Evolutionary conservation across 2,113 vertebrate species (phyloP), one percentile per base, ranked within the genome.

Genomic region (Carassius carassius): DNA sequence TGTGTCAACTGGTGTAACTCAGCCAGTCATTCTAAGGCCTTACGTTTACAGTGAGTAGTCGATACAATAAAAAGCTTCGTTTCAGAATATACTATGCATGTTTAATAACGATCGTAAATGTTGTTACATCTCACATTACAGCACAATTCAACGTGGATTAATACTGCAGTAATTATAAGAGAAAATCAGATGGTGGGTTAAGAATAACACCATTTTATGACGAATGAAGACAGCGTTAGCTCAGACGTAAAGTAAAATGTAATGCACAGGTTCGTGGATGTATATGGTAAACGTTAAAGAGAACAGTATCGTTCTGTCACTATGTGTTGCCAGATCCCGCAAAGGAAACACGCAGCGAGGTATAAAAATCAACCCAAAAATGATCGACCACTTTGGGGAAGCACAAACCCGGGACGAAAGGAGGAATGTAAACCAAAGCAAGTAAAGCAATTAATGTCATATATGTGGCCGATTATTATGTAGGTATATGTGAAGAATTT

Each of bases 21-120:
- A 51, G 78, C 25, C 44, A 67, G 60, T 67, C 41, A 29, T 79
- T 60, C 78, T 60, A 67, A 37, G 78, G 78, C 78, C 78, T 67
- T 32, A 41, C 19, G n/a, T 58, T 23, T n/a, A 44, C n/a, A 79
- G 21, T 44, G 54, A 78, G 54, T 12, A 51, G 49, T 35, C 1
- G 3, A 7, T 23, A 5, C 23, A 23, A 63, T 73, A 16, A 44
- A 47, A 29, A 1, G 35, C 11, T 63, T 79, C 3, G n/a, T 25
- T 79, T 47, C 3, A 11, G 21, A 17, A 41, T 1, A 13, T 23
- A n/a, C 17, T 2, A n/a, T 4, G 56, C 4, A 0, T 37, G 21
- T 2, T n/a, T 62, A 44, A 14, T 78, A 5, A 4, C 6, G 35
- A 78, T 23, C 10, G 56, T 41, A 41, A 2, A 13, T 60, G 5